Conservation (phyloP, 2,113 vertebrate genomes). For the Gymnobelideus leadbeateri region DNA sequence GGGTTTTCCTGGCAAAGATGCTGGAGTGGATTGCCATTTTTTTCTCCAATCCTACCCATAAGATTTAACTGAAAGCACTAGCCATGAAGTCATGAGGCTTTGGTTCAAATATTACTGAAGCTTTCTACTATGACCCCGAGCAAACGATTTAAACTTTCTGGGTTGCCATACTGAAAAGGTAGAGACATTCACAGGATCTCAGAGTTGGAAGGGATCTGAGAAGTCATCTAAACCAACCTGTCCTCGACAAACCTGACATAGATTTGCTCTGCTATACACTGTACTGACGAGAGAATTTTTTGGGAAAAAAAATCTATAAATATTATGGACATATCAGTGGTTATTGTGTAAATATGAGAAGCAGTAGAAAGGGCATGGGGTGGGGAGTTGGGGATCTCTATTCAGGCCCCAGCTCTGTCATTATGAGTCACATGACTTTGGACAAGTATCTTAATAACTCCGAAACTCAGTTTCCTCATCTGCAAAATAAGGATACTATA, state of each 20-base stretch:
- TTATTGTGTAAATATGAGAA: neutral
- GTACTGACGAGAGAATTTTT: neutral
- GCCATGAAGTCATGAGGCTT: neutral
- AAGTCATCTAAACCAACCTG: neutral
- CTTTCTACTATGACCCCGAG: neutral
- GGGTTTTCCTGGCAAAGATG: neutral
- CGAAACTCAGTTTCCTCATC: neutral
- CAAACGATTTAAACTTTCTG: neutral
- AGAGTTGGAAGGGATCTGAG: neutral
- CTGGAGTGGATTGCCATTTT: neutral
- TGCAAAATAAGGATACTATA: neutral
- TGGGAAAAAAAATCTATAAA: neutral
- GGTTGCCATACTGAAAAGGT: neutral
- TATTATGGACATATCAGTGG: neutral
- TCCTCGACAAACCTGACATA: neutral
- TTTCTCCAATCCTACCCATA: neutral
- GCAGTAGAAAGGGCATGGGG: neutral
- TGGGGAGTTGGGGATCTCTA: neutral
- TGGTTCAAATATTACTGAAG: neutral
- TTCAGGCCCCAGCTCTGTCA: neutral
- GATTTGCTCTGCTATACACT: neutral
- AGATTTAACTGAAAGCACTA: neutral
- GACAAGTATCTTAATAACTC: too few relatives aligned
- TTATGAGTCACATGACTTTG: neutral
- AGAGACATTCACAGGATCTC: neutral